Base-by-base conservation (phyloP, 2,797 vertebrate genomes). In the Helicolenus hilgendorfi region DNA sequence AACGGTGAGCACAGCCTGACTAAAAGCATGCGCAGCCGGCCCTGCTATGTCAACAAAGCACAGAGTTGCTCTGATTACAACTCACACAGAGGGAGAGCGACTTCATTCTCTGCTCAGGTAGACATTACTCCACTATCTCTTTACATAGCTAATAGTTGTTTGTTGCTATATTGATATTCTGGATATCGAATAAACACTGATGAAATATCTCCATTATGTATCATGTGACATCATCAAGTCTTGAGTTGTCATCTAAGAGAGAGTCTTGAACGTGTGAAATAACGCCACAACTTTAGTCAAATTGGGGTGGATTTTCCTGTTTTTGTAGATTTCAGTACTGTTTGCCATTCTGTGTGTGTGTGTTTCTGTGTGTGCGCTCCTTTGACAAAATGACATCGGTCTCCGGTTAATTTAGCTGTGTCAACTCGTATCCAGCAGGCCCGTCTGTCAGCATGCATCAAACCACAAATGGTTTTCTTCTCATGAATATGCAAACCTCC, bases 401-500 rank as follows among this genome's bases (percentile, higher is more conserved):
- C 75, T 85, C 55, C 49, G 71, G 85, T 91, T 93, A 89, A 95
- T 94, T 92, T 90, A 85, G 88, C 74, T 78, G 65, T 89, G 92
- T 95, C 92, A 93, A 81, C 78, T 84, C 77, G n/a, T 90, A 81
- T 92, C 76, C 89, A 92, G 93, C 91, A 91, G 85, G 63, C 70
- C 72, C 79, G 81, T 78, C 91, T 86, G 91, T 92, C 94, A 94
- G 85, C 79, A 87, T 91, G 87, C 92, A 93, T 95, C 92, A 92
- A 87, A 84, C 84, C 77, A 85, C 77, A 93, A 95, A 94, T 91
- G 76, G 77, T 85, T 89, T 91, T 90, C 71, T 53, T 65, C 78
- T 89, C 87, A 95, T 95, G 83, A 94, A 95, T 95, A 95, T 94
- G 84, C 92, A 95, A 90, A 90, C 72, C 36, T 67, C 64, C 77